phyloP scores from a whole-genome alignment of 2,888 invertebrate species.

The Gnatocerus cornutus region DNA sequence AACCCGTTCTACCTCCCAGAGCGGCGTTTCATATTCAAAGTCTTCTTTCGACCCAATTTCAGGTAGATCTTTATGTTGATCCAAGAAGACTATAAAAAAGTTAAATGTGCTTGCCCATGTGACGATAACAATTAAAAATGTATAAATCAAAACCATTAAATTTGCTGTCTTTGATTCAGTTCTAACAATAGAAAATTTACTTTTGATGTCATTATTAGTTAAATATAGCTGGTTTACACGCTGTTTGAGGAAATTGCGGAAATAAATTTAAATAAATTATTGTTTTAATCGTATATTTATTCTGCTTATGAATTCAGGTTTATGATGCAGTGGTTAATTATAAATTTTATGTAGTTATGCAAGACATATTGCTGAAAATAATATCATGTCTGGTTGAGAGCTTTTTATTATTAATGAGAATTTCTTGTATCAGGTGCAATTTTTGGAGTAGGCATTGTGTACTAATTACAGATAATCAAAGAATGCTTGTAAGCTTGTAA shows the following conservation, averaged over 20 bases:
- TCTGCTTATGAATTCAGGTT: conserved; percentile 19
- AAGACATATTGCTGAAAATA: conserved; percentile 12
- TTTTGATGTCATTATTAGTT: background rate
- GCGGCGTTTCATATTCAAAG: no score
- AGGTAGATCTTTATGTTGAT: no score
- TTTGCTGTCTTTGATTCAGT: conserved; percentile 1
- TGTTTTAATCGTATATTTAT: conserved; percentile 4
- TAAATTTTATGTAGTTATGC: conserved; percentile 16
- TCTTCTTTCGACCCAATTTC: no score
- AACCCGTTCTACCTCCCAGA: no score
- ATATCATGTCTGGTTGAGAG: conserved; percentile 17
- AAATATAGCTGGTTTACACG: background rate
- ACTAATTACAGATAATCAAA: background rate
- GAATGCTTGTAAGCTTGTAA: background rate
- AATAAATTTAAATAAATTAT: conserved; percentile 3
- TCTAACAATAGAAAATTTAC: conserved; percentile 21
- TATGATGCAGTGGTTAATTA: conserved; percentile 20
- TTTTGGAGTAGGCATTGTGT: conserved; percentile 3
- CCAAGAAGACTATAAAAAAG: no score
- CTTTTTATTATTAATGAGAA: conserved; percentile 1
- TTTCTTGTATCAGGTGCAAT: conserved; percentile 9
- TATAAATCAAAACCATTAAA: conserved; percentile 6
- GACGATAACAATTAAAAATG: no score
- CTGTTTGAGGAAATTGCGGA: background rate
- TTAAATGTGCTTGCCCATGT: no score